Evolutionary conservation across 2,113 vertebrate genomes (phyloP), one percentile per base, ranked within the genome.

Genomic region (Thinocorus orbignyianus): DNA sequence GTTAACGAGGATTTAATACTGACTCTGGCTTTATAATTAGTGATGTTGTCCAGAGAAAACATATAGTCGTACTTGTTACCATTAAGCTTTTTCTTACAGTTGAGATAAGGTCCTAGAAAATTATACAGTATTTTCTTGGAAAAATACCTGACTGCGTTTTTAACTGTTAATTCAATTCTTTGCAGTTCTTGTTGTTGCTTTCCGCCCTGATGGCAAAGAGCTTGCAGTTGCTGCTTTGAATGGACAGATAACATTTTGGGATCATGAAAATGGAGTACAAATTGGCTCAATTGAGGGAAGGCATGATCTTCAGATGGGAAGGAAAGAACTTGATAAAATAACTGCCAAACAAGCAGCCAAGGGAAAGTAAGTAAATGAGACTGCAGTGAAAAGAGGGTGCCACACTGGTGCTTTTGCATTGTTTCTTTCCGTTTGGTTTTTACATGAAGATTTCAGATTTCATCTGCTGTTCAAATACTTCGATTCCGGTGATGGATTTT

Each of bases 241-340:
- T 28, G 98, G 99, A 0, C 99, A 99, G 93, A 99, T 99, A 93
- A 98, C 98, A 3, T 99, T 99, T 95, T 99, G 99, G 99, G 98
- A 99, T 96, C 98, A 98, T 1, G 98, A 99, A 57, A 98, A 97
- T 0, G 99, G 98, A 2, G 82, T 97, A 12, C 99, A 99, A 69
- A 98, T 91, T 0, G 98, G 99, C 81, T 99, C 99, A 10, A 98
- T 99, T 13, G 97, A 98, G 48, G 99, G 99, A 60, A 98, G 98
- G 48, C 99, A 99, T 0, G 99, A 99, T 71, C 98, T 99, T 49
- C 98, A 99, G 96, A 96, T 97, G 26, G 99, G 99, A 46, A 98
- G 99, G 90, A 99, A 99, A 82, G 99, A 99, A 81, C 98, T 98
- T 2, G 99, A 99, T 93, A 99, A 99, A 97, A 98, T 99, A 94